phyloP scores from a whole-genome alignment of 2,888 invertebrate genomes.

The Panopea generosa region DNA sequence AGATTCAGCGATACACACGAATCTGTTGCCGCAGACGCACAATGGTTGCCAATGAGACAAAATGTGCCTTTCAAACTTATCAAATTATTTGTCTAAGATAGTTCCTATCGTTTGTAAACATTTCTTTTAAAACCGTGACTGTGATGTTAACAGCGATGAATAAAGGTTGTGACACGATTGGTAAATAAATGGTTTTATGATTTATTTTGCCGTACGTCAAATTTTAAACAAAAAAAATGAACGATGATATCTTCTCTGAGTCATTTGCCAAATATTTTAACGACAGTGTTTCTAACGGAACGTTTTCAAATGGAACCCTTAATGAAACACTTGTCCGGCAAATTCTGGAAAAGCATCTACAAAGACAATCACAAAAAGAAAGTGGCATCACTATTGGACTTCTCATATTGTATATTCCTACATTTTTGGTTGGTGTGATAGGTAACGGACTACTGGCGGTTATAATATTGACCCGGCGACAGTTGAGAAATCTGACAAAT shows the following conservation, averaged over 20 bases:
- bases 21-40: no score
- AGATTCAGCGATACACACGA: no score
- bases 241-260: no score
- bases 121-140: no score
- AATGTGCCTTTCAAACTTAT: no score
- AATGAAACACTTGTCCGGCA: constrained; percentile 8
- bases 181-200: no score
- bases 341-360: constrained; percentile 7
- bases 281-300: constrained; percentile 1
- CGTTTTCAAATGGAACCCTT: background rate
- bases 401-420: constrained; percentile 63
- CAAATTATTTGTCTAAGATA: no score
- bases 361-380: background rate
- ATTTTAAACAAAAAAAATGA: no score
- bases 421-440: constrained; percentile 64
- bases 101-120: no score
- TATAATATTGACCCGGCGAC: constrained; percentile 57
- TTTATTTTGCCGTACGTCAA: no score
- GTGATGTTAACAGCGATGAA: background rate
- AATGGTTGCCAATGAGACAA: no score
- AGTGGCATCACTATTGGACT: constrained; percentile 49
- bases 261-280: background rate
- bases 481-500: constrained; percentile 68
- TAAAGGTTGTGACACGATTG: background rate
- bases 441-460: constrained; percentile 67